Conservation (phyloP, 2,797 vertebrate species). For the Semotilus atromaculatus region DNA sequence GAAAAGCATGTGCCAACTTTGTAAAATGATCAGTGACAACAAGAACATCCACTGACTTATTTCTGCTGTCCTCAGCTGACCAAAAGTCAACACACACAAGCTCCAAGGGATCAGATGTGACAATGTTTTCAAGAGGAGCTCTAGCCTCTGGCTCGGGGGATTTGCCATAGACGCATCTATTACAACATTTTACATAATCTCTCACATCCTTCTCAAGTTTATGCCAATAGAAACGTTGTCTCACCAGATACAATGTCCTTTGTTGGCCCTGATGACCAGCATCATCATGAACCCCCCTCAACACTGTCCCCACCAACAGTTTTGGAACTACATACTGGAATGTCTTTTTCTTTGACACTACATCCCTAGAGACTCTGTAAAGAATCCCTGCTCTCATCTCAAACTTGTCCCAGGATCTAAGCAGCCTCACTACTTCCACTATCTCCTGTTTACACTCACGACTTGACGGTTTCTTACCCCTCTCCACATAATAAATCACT, state of each 20-base stretch:
- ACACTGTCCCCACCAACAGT: neutral
- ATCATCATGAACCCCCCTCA: neutral
- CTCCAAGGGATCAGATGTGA: neutral
- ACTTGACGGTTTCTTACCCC: neutral
- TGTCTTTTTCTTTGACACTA: neutral
- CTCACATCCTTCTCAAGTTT: constrained; percentile 27
- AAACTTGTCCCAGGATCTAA: neutral
- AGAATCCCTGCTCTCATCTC: neutral
- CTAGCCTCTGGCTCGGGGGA: neutral
- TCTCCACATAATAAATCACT: neutral
- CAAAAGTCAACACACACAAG: neutral
- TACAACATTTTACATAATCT: constrained; percentile 1
- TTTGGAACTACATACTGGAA: neutral
- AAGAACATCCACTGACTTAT: neutral
- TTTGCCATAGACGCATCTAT: constrained; percentile 23
- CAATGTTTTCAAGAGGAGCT: constrained; percentile 20
- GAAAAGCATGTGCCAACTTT: neutral
- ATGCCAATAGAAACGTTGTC: constrained; percentile 42
- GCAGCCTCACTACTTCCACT: neutral
- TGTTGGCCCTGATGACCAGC: constrained; percentile 20
- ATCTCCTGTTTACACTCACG: neutral
- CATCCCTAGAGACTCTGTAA: neutral
- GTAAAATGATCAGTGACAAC: constrained; percentile 9
- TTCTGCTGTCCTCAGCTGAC: neutral
- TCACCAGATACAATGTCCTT: constrained; percentile 22